These are phyloP conservation scores for Chromis chromis DNA, from an alignment of 2,797 vertebrate species.

Conservation along the genomic window DNA sequence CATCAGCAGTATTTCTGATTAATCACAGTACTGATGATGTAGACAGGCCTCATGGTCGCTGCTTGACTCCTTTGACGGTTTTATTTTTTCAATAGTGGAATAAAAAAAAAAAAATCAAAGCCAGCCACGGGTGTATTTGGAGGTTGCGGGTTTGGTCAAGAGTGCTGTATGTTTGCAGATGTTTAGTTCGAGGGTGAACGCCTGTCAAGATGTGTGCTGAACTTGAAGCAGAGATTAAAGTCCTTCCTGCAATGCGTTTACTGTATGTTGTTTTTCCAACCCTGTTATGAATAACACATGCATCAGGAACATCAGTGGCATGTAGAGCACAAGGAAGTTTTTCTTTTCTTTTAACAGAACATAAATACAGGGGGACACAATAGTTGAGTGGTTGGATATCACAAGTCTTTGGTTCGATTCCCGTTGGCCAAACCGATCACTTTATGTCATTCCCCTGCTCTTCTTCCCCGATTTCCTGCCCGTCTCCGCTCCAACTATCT, in stretches of 20 bases:
- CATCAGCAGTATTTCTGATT: constrained; percentile 37
- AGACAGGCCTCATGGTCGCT: constrained; percentile 21
- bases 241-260: constrained; percentile 23
- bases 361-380: constrained; percentile 3
- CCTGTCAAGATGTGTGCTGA: constrained; percentile 62
- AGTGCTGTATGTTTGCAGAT: constrained; percentile 65
- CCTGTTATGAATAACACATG: neutral
- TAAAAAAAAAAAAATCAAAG: constrained; percentile 37
- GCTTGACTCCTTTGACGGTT: constrained; percentile 32
- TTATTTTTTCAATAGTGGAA: constrained; percentile 33
- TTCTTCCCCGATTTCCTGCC: too few species aligned
- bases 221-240: constrained; percentile 55
- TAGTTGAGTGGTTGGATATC: too few species aligned
- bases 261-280: constrained; percentile 20
- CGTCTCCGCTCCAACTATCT: too few species aligned
- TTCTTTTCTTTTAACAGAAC: constrained; percentile 5
- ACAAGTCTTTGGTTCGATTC: too few species aligned
- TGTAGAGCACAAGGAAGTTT: constrained; percentile 17
- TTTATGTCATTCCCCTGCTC: too few species aligned
- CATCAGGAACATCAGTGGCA: neutral
- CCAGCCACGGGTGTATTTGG: constrained; percentile 52
- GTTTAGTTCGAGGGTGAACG: constrained; percentile 59
- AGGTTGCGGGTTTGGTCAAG: constrained; percentile 62
- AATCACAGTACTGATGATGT: constrained; percentile 23
- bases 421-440: too few species aligned